Evolutionary conservation across 2,888 invertebrate species (phyloP).

Genomic region (Stenurella melanura): DNA sequence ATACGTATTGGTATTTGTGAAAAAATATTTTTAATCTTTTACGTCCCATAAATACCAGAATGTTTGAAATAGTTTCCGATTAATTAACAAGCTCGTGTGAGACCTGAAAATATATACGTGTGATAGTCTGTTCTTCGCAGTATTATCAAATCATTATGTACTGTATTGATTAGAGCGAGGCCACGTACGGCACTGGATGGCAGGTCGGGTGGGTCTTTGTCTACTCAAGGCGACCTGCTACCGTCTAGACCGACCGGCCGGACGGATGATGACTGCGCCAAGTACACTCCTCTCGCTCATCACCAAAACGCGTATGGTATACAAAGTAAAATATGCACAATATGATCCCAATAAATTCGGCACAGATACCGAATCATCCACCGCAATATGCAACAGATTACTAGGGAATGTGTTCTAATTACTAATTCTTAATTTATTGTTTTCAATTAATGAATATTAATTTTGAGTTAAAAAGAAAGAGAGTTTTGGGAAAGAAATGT

Average conservation of each 20-base stretch:
- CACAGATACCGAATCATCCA: background rate
- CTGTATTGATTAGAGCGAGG: constrained; percentile 22
- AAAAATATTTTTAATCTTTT: too few relatives aligned
- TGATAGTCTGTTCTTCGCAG: background rate
- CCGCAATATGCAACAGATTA: background rate
- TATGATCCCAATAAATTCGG: background rate
- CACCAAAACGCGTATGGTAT: background rate
- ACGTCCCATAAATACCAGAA: too few relatives aligned
- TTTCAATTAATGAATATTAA: too few relatives aligned
- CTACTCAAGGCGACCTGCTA: constrained; percentile 60
- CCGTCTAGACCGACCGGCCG: constrained; percentile 58
- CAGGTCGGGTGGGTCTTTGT: constrained; percentile 61
- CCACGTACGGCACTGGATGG: constrained; percentile 61
- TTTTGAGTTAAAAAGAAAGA: too few relatives aligned
- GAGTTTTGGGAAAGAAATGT: too few relatives aligned
- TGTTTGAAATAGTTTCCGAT: too few relatives aligned
- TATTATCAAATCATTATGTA: background rate
- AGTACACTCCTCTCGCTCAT: constrained; percentile 1
- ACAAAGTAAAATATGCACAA: background rate
- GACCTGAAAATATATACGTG: too few relatives aligned
- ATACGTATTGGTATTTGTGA: too few relatives aligned
- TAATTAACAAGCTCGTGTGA: too few relatives aligned
- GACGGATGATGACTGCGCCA: constrained; percentile 15
- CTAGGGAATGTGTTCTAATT: too few relatives aligned
- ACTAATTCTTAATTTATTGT: too few relatives aligned